Base-by-base conservation (phyloP, 2,797 vertebrate species). In the Poeciliopsis presidionis region DNA sequence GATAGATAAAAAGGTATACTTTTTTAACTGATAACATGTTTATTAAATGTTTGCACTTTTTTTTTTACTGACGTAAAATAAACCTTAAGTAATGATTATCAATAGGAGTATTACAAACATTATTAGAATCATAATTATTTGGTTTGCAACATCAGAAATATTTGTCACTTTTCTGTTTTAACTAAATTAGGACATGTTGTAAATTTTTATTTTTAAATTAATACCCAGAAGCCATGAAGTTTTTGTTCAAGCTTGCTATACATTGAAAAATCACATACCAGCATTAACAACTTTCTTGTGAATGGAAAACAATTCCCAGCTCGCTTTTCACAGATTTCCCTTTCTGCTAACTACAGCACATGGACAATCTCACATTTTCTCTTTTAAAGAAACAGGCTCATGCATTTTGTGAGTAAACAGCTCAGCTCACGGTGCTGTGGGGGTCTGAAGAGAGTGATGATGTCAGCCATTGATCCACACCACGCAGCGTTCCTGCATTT, bases 401-500 rank as follows among this genome's bases (percentile, higher is more conserved):
- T 13, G 55, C 36, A 30, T 45, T 46, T 67, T 78, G n/a, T 30
- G 76, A 77, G 57, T 2, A 1, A n/a, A 25, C 41, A 7, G 1
- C 57, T 73, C 7, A 7, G 61, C 9, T 28, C 20, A 18, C 16
- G 8, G 69, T 55, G n/a, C 49, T 13, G 67, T 70, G 67, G 67
- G 67, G 67, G 67, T 78, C 79, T 72, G 61, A 81, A 80, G 85
- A 85, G 74, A 81, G 74, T 76, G 83, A 92, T 95, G 95, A 94
- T 93, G 93, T 94, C 94, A 47, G 57, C 74, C 82, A 94, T 89
- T 94, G 93, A 93, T 92, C 92, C 73, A 61, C 85, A 82, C 65
- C 86, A 84, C 86, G 88, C 22, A 86, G 88, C 74, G 75, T 78
- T 88, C 67, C 61, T n/a, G 9, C 77, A 65, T 91, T 94, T 94